Percentiles rank a stretch among this genome's conserved stretches.
phyloP scores from a whole-genome alignment of 1,140 invertebrate genomes.

The Glomeris maerens region DNA sequence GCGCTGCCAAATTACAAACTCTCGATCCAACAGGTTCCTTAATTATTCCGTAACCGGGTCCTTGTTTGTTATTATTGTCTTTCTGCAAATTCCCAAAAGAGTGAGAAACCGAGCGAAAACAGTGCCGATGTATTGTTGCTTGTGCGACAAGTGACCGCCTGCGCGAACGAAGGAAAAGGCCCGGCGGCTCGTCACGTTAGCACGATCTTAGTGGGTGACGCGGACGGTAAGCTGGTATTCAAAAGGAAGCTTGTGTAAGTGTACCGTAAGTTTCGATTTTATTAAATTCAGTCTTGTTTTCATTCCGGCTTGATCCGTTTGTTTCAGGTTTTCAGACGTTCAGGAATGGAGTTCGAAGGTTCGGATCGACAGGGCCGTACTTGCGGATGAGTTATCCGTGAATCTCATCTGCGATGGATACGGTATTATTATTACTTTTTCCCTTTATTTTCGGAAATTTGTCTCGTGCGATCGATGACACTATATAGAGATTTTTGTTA shows the following conservation, averaged over 20 bases:
- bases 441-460: background rate
- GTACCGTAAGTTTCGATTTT: background rate
- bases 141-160: slow-evolving; percentile 21
- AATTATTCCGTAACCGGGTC: background rate
- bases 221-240: slow-evolving; percentile 29
- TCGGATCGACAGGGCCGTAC: slow-evolving; percentile 21
- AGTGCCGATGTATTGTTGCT: slow-evolving; percentile 22
- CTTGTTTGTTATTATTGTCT: slow-evolving; percentile 8
- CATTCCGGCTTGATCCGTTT: background rate
- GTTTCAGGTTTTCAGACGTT: slow-evolving; percentile 11
- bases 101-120: slow-evolving; percentile 9
- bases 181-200: slow-evolving; percentile 22
- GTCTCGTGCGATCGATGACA: background rate
- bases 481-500: slow-evolving; percentile 17
- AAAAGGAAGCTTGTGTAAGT: slow-evolving; percentile 29
- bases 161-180: slow-evolving; percentile 16
- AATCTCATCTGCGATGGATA: slow-evolving; percentile 30
- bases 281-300: background rate
- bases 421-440: slow-evolving; percentile 21
- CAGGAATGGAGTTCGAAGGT: slow-evolving; percentile 21
- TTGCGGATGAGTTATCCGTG: slow-evolving; percentile 26
- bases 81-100: slow-evolving; percentile 3
- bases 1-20: slow-evolving; percentile 34
- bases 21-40: slow-evolving; percentile 32
- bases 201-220: slow-evolving; percentile 30